Base-by-base conservation (phyloP, 2,797 vertebrate species). In the Syncerus caffer region DNA sequence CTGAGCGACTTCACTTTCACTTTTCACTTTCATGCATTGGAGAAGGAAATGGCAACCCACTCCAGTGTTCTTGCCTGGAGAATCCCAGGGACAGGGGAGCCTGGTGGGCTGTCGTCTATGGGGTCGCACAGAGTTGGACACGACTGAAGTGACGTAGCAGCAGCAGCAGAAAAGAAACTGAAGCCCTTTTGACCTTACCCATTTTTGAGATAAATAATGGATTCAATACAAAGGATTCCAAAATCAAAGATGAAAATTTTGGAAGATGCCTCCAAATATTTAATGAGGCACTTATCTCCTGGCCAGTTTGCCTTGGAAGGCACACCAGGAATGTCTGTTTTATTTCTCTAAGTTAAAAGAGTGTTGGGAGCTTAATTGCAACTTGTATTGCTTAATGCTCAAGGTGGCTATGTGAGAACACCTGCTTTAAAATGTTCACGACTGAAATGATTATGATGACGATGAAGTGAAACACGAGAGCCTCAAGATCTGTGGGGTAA, bases 341-440 rank as follows among this genome's bases (percentile, higher is more conserved):
- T 90, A 51, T 85, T 89, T 95, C 50, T 92, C 19, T 88, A 85
- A 74, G 80, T 82, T 95, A 64, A 79, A 94, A 89, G 38, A 71
- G 45, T 34, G 64, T 34, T 17, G 7, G 74, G 11, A 82, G 29
- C 29, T 86, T 94, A 53, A 80, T 15, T 86, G 60, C 76, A 13
- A 57, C 53, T 94, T 95, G 89, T 80, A 89, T 86, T 89, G 9
- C 62, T 92, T 95, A 86, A 50, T 89, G 42, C 25, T 71, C 47
- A 79, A 55, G 25, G 34, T 96, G 38, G 94, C 27, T 85, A 27
- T 60, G 19, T 97, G 64, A 91, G 45, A 94, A 88, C 45, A 89
- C 45, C 45, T 82, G 64, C 50, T 95, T 90, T 92, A 64, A 83
- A 89, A 51, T 90, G 31, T 50, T 82, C 25, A 74, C 31, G 9